Base-by-base conservation (phyloP, 2,113 vertebrate genomes). In the Sylvietta virens region DNA sequence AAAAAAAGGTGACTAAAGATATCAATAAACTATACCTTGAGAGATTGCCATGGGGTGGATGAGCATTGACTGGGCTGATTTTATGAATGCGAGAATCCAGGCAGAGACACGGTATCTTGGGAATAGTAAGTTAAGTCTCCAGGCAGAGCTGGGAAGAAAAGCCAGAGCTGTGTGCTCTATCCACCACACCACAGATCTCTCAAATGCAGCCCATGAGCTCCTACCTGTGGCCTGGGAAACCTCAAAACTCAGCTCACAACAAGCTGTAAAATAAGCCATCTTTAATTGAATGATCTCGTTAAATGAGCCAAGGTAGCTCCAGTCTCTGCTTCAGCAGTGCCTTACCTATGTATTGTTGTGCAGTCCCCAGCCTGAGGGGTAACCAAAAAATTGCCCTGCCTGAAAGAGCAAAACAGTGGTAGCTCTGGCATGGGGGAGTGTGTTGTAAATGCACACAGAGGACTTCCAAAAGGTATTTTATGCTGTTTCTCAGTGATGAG, bases 171-270 rank as follows among this genome's bases (percentile, higher is more conserved):
- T 28, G 30, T 14, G 13, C 45, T 91, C 26, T 31, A 15, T 16
- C 20, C 35, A 50, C 22, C 26, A 31, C 31, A 69, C 47, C 66
- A 45, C 16, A 27, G 28, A 50, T 30, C 27, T 53, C 45, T 76
- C 87, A 80, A 69, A 94, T 54, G 22, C 47, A 39, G 96, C 70
- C 70, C 87, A 60, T 30, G 87, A 97, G 80, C 90, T 91, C 67
- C 83, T 88, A 73, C 89, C 83, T 83, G 89, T 88, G 91, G 89
- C 67, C 91, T 72, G 15, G 14, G 48, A 79, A 93, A n/a, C 45
- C 62, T 91, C 40, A 13, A 80, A 94, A 70, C 6, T 54, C n/a
- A 77, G 39, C 42, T 80, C 27, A 22, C 30, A 15, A 12, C 1
- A 24, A 45, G 39, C 27, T 12, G 15, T 48, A 61, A 90, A 92